A percentile compares a stretch with the other conserved stretches of the same genome.
phyloP scores from a whole-genome alignment of 2,888 invertebrate species.

The Lobophora halterata region DNA sequence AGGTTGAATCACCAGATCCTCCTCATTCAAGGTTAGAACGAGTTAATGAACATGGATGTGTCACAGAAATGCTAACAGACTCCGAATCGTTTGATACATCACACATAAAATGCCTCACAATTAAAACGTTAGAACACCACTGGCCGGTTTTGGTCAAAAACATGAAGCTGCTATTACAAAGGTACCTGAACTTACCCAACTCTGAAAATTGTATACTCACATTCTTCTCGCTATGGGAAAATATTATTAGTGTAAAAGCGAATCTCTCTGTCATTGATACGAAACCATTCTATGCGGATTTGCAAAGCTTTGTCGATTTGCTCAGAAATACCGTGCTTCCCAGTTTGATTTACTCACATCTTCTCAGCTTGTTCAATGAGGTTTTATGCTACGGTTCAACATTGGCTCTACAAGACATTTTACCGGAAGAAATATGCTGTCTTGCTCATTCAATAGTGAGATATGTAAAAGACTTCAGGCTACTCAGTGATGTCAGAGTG shows the following conservation, averaged over 20 bases:
- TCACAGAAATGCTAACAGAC: slow-evolving; percentile 84
- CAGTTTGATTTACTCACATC: slow-evolving; percentile 90
- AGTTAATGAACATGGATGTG: slow-evolving; percentile 77
- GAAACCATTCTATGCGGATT: slow-evolving; percentile 91
- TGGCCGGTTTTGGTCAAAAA: slow-evolving; percentile 91
- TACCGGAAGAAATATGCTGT: slow-evolving; percentile 93
- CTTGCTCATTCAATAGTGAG: slow-evolving; percentile 92
- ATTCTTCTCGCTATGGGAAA: slow-evolving; percentile 93
- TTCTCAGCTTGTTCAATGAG: slow-evolving; percentile 92
- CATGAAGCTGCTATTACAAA: slow-evolving; percentile 81
- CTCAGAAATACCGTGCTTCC: slow-evolving; percentile 86
- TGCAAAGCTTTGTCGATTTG: slow-evolving; percentile 89
- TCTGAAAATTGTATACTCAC: slow-evolving; percentile 88
- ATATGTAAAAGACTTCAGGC: slow-evolving; percentile 91
- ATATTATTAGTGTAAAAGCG: slow-evolving; percentile 93
- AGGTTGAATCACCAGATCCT: slow-evolving; percentile 56
- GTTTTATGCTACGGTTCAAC: slow-evolving; percentile 95
- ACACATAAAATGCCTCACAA: slow-evolving; percentile 91
- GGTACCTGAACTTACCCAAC: slow-evolving; percentile 80
- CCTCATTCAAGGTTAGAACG: slow-evolving; percentile 63
- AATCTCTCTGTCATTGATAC: slow-evolving; percentile 94
- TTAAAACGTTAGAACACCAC: slow-evolving; percentile 90
- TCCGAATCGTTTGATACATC: slow-evolving; percentile 93
- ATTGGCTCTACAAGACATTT: slow-evolving; percentile 91
- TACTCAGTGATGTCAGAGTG: slow-evolving; percentile 81